These are phyloP conservation scores for Zophobas atratus DNA, from an alignment of 1,140 invertebrate species.

Conservation along the genomic window DNA sequence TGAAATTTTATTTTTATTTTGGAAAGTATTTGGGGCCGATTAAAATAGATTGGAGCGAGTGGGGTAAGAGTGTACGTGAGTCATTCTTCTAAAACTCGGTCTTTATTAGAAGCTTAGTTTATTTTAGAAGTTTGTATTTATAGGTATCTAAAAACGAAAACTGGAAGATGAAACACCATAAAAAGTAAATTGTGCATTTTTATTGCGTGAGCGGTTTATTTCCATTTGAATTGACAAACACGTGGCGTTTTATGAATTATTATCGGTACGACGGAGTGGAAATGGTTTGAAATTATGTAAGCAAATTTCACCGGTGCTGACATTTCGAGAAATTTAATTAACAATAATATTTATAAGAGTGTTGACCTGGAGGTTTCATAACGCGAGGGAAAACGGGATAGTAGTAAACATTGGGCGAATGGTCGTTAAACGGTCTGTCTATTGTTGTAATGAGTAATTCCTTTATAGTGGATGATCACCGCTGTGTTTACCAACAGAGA, in stretches of 20 bases:
- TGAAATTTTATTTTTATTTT: slow-evolving; percentile 37
- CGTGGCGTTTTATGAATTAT: slow-evolving; percentile 28
- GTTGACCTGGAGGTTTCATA: slow-evolving; percentile 26
- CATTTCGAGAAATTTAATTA: slow-evolving; percentile 38
- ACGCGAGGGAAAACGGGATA: slow-evolving; percentile 3
- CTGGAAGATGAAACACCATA: slow-evolving; percentile 6
- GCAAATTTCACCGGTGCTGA: slow-evolving; percentile 37
- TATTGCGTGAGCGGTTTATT: slow-evolving; percentile 3
- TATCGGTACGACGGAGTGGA: not conserved
- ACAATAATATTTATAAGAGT: slow-evolving; percentile 40
- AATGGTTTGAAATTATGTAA: slow-evolving; percentile 25
- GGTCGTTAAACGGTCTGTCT: slow-evolving; percentile 1
- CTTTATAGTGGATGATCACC: not conserved
- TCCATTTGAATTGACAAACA: slow-evolving; percentile 15
- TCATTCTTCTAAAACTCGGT: slow-evolving; percentile 44
- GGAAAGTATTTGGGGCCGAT: slow-evolving; percentile 20
- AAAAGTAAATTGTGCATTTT: slow-evolving; percentile 28
- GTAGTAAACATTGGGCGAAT: slow-evolving; percentile 5
- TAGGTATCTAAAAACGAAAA: slow-evolving; percentile 21
- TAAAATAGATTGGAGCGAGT: slow-evolving; percentile 4
- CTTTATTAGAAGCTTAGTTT: slow-evolving; percentile 42
- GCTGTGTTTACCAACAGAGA: slow-evolving; percentile 23
- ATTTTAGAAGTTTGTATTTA: slow-evolving; percentile 33
- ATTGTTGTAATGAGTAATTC: slow-evolving; percentile 13
- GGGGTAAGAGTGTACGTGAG: slow-evolving; percentile 20